These are phyloP conservation scores for Ecliptopera silaceata DNA, from an alignment of 2,888 invertebrate genomes.

Conservation along the genomic window DNA sequence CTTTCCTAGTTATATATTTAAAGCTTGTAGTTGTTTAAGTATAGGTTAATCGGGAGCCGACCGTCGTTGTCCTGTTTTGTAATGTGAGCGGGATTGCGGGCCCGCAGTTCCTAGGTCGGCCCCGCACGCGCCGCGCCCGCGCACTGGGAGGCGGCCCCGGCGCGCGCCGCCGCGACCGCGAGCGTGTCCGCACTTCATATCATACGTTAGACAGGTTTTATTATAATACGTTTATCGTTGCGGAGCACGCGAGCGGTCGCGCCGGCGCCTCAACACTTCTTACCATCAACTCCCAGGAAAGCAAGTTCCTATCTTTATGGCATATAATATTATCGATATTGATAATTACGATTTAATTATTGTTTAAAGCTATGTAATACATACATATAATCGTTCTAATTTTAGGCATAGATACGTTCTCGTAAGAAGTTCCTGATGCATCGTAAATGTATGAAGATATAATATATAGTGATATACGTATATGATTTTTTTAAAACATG, in stretches of 20 bases:
- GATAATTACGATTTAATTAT: slow-evolving; percentile 84
- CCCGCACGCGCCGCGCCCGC: slow-evolving; percentile 71
- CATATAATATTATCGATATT: slow-evolving; percentile 84
- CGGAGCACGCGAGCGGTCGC: slow-evolving; percentile 73
- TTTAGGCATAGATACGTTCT: slow-evolving; percentile 83
- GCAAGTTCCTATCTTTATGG: slow-evolving; percentile 85
- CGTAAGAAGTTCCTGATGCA: slow-evolving; percentile 84
- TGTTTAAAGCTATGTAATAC: slow-evolving; percentile 85
- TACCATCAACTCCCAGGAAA: slow-evolving; percentile 83
- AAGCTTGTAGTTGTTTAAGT: slow-evolving; percentile 80
- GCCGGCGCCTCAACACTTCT: slow-evolving; percentile 67
- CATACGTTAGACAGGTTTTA: slow-evolving; percentile 83
- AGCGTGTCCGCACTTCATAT: slow-evolving; percentile 75
- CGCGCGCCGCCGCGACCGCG: slow-evolving; percentile 65
- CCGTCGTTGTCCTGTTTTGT: slow-evolving; percentile 59
- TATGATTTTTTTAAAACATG: slow-evolving; percentile 82
- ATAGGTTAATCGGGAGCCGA: slow-evolving; percentile 74
- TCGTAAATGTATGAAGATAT: slow-evolving; percentile 82
- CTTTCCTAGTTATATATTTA: slow-evolving; percentile 80
- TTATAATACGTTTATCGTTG: slow-evolving; percentile 80
- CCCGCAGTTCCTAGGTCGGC: slow-evolving; percentile 50
- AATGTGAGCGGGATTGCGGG: slow-evolving; percentile 36
- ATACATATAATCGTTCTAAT: slow-evolving; percentile 84
- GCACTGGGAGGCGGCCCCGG: slow-evolving; percentile 80
- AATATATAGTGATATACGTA: slow-evolving; percentile 82